These are phyloP conservation scores for Leptocoma aspasia DNA, from an alignment of 2,113 vertebrate species.

Conservation along the genomic window DNA sequence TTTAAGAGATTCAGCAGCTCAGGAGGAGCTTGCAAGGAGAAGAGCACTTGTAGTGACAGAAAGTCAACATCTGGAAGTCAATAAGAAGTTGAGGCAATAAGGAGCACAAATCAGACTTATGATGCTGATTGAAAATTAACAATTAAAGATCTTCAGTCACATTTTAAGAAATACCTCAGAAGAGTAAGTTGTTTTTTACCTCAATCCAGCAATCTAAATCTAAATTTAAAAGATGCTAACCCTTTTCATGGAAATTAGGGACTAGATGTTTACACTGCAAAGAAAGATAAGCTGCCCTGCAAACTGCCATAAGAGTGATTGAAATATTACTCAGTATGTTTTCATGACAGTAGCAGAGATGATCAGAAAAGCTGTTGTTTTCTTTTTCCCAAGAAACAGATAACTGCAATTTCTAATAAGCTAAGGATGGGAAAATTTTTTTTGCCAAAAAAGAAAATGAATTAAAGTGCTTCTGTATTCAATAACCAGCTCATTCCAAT, in stretches of 20 bases:
- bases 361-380: neutral
- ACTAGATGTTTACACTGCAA: neutral
- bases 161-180: neutral
- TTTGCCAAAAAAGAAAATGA: neutral
- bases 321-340: neutral
- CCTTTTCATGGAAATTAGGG: neutral
- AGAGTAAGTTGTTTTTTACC: neutral
- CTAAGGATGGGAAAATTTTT: neutral
- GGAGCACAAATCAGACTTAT: neutral
- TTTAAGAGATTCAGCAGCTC: neutral
- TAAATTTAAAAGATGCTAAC: neutral
- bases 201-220: neutral
- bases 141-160: neutral
- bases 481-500: neutral
- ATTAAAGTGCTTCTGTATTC: neutral
- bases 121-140: neutral
- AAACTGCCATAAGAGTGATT: neutral
- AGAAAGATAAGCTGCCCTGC: neutral
- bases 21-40: neutral
- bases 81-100: neutral
- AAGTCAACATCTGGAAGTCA: neutral
- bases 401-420: neutral
- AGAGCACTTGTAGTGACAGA: neutral
- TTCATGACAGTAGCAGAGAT: neutral
- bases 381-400: neutral